phyloP scores from a whole-genome alignment of 2,888 invertebrate species.

The Hyppa rectilinea region DNA sequence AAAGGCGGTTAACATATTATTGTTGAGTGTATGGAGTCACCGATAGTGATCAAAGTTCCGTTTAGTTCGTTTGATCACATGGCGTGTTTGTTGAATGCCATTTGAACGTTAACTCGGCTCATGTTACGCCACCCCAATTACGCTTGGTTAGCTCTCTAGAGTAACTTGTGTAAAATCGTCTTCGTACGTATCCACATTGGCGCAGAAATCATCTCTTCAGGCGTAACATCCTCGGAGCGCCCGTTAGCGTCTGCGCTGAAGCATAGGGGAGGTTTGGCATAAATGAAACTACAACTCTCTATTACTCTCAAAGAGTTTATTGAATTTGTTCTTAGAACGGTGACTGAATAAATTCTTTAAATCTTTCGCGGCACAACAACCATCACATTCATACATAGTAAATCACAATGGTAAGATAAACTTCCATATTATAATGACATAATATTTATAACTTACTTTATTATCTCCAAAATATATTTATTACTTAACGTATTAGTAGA shows the following conservation, averaged over 20 bases:
- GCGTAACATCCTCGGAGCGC: not conserved
- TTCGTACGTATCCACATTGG: not conserved
- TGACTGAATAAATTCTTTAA: conserved; percentile 74
- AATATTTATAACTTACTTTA: conserved; percentile 62
- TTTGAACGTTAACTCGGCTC: not conserved
- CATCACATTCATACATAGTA: conserved; percentile 69
- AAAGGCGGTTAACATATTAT: too few relatives aligned
- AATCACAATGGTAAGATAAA: conserved; percentile 66
- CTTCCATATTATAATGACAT: conserved; percentile 59
- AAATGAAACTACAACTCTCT: conserved; percentile 68
- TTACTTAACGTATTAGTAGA: conserved; percentile 71
- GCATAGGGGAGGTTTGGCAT: not conserved
- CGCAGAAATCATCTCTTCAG: not conserved
- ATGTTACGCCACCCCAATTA: not conserved
- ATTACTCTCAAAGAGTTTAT: conserved; percentile 84
- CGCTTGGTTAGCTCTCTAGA: not conserved
- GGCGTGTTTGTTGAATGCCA: not conserved
- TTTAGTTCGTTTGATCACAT: too few relatives aligned
- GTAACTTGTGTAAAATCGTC: not conserved
- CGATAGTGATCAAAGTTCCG: too few relatives aligned
- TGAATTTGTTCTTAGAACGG: conserved; percentile 85
- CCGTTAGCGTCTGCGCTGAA: too few relatives aligned
- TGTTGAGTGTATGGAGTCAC: too few relatives aligned
- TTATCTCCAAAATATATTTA: conserved; percentile 72
- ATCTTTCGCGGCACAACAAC: conserved; percentile 63